These are phyloP conservation scores for Pristionchus exspectatus DNA, from an alignment of 2,888 invertebrate species.

Conservation along the genomic window DNA sequence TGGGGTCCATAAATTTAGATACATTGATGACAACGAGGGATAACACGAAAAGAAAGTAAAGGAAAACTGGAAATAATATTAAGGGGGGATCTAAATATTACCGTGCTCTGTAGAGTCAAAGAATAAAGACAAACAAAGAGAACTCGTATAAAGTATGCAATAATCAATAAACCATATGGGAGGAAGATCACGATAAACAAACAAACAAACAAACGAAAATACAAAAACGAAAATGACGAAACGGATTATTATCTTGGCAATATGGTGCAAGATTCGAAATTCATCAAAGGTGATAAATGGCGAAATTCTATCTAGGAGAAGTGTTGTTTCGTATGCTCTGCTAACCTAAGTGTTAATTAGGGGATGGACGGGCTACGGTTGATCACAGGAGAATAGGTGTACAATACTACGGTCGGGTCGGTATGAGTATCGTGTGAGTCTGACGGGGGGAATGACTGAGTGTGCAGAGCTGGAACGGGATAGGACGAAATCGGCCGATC, in stretches of 20 bases:
- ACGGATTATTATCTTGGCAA: slow-evolving; percentile 1
- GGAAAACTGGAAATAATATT: slow-evolving; percentile 35
- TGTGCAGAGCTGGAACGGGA: slow-evolving; percentile 21
- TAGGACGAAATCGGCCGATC: neutral
- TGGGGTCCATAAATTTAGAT: neutral
- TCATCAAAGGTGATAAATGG: neutral
- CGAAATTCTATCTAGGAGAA: neutral
- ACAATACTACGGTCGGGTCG: neutral
- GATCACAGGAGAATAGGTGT: neutral
- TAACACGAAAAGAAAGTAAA: neutral
- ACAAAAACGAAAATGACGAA: neutral
- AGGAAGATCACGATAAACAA: neutral
- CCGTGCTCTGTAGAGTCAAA: slow-evolving; percentile 12
- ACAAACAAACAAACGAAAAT: slow-evolving; percentile 27
- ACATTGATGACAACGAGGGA: neutral
- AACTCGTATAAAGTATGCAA: slow-evolving; percentile 2
- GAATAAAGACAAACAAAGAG: neutral
- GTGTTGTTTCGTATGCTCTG: neutral
- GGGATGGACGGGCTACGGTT: slow-evolving; percentile 6
- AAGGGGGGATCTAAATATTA: slow-evolving; percentile 2
- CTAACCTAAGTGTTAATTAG: slow-evolving; percentile 38
- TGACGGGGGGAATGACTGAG: neutral
- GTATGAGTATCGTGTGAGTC: slow-evolving; percentile 44
- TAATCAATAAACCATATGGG: slow-evolving; percentile 2
- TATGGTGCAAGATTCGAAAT: slow-evolving; percentile 29